Base-by-base conservation (phyloP, 2,888 invertebrate genomes). In the Strigamia crassipes region DNA sequence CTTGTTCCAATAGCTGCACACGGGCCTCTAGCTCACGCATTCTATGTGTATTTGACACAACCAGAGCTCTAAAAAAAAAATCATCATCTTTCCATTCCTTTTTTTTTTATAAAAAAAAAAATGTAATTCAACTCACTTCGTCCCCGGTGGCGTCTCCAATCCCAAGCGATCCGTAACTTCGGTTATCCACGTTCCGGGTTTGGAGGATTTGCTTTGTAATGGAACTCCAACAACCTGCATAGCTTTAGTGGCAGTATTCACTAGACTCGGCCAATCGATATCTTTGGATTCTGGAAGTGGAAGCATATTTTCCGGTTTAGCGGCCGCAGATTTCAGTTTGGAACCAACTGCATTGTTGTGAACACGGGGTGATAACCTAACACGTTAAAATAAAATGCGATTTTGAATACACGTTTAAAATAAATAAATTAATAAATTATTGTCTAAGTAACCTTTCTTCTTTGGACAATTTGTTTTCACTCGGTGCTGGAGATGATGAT, bases 201-300 rank as follows among this genome's bases (percentile, higher is more conserved):
- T 21, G 18, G 80, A 10, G n/a, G 42, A 34, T 27, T 51, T 31
- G 51, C 6, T 34, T 42, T 21, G 21, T n/a, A 46, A 46, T 6
- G 80, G 80, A 80, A 80, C 56, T 4, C 80, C 80, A n/a, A 73
- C 73, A 83, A 85, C 90, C 73, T 92, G 89, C 89, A 93, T 92
- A 23, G 93, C 94, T 83, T 92, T 89, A 0, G 93, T 93, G 41
- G 94, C 94, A 0, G 94, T 93, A 86, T 94, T 93, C 2, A 94
- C 94, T 27, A 94, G 89, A 86, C 92, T 92, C 13, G 93, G 91
- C 95, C 95, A 94, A 87, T 94, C 94, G 85, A 93, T 90, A 77
- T 92, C 92, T 51, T 91, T 90, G 4, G 92, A 91, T 0, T 86
- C 85, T 0, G 93, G 92, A 81, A 92, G 87, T 0, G 92, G 91